These are phyloP conservation scores for Platerodrilus igneus DNA, from an alignment of 2,888 invertebrate genomes.

Conservation along the genomic window DNA sequence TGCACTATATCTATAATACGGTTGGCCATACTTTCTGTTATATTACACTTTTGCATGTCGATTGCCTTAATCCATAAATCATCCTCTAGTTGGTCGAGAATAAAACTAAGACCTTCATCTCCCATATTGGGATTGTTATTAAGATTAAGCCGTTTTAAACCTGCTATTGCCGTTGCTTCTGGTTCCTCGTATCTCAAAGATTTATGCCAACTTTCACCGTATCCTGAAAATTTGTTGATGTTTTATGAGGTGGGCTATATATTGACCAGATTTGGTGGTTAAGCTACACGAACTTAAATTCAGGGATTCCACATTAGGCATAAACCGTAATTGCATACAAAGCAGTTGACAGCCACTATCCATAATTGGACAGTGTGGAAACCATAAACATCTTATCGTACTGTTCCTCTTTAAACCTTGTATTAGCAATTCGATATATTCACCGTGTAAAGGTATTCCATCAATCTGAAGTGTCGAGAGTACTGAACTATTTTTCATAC, in stretches of 20 bases:
- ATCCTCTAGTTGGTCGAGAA: conserved; percentile 67
- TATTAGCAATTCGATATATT: conserved; percentile 53
- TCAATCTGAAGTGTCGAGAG: conserved; percentile 63
- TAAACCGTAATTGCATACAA: conserved; percentile 62
- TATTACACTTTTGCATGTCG: conserved; percentile 70
- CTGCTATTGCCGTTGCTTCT: conserved; percentile 67
- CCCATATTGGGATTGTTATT: conserved; percentile 66
- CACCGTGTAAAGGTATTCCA: conserved; percentile 64
- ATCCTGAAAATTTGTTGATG: conserved; percentile 55
- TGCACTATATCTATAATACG: conserved; percentile 57
- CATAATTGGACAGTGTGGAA: conserved; percentile 64
- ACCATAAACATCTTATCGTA: conserved; percentile 62
- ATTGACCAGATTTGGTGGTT: conserved; percentile 57
- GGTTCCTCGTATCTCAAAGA: conserved; percentile 73
- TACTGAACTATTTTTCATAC: conserved; percentile 59
- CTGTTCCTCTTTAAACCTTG: conserved; percentile 60
- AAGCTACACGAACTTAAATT: conserved; percentile 68
- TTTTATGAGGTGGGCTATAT: conserved; percentile 63
- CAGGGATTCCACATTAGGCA: conserved; percentile 63
- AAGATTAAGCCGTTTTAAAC: conserved; percentile 63
- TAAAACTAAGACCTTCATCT: conserved; percentile 57
- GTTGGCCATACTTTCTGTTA: conserved; percentile 59
- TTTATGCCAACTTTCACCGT: conserved; percentile 77
- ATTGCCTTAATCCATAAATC: conserved; percentile 78
- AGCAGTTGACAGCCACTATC: conserved; percentile 69